Base-by-base conservation (phyloP, 2,888 invertebrate genomes). In the Melipona bicolor region DNA sequence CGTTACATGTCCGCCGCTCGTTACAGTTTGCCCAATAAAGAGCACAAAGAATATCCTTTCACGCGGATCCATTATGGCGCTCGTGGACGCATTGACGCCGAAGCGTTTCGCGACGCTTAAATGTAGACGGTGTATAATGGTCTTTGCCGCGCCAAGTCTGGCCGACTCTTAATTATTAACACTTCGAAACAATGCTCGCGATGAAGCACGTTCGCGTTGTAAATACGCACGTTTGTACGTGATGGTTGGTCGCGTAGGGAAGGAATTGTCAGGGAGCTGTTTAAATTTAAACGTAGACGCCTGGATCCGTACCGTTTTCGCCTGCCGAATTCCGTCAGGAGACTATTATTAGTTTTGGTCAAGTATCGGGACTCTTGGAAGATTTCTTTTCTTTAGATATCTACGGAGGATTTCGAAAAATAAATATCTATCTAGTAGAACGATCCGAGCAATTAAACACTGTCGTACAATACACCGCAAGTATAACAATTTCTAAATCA, bases 271-370 rank as follows among this genome's bases (percentile, higher is more conserved):
- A 68, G 56, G 17, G n/a, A 52, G 56, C 24, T 4, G 61, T 79
- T 81, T 86, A 81, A 79, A 87, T 77, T 84, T 86, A 86, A 85
- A 78, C 69, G 49, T 24, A 59, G 72, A 59, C 71, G 65, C 65
- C 15, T 76, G n/a, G 32, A 77, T 67, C 36, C 65, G 50, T 67
- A 11, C 50, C 36, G 59, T 43, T 61, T 70, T 13, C 50, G 52
- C 21, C 21, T 6, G 24, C 17, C 21, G 70, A 71, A 71, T 71
- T 69, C 69, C 36, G 0, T 13, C 9, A n/a, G 11, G 43, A 11
- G 21, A 17, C 70, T 43, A 43, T 43, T 43, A 1, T 43, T 43
- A 43, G 43, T 52, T 69, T 69, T 21, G 21, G 5, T 3, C 11
- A 13, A 68, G 68, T 32, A 43, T 43, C 15, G 9, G 6, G 4